Evolutionary conservation across 2,797 vertebrate genomes (phyloP), one percentile per base, ranked within the genome.

Genomic region (Fringilla coelebs): DNA sequence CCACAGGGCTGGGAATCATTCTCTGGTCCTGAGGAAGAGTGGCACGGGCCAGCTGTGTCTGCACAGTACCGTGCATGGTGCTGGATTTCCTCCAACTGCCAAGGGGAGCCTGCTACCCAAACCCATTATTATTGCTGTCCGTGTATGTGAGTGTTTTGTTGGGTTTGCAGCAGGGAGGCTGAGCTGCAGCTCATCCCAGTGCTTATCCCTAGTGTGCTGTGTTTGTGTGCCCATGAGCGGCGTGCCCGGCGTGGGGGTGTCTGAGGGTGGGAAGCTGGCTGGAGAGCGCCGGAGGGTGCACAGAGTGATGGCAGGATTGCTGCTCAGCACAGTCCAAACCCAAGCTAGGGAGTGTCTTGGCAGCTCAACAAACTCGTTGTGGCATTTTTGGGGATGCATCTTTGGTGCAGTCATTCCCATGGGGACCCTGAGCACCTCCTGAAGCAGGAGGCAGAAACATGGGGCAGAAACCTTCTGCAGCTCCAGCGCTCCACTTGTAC

Each of bases 41-140:
- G 45, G 31, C 63, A 62, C 4, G 3, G 51, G 31, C 38, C 29
- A 21, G n/a, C 74, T 40, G 13, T 41, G 54, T 28, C 76, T 74
- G 31, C 60, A 31, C 36, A 54, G 55, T 62, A 25, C 25, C 1
- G 0, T 1, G 1, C 26, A 3, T 31, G 45, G 71, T 4, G 4
- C 57, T 77, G 66, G 79, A 16, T 80, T 65, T 79, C 41, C 81
- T 78, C 41, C 3, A 6, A 6, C 45, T 73, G 45, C 71, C 40
- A 20, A 58, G 48, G 78, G 77, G 43, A 92, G 40, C 76, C 67
- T 1, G 1, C 71, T 60, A 54, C 72, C 72, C 67, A 74, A 89
- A 95, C 9, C 57, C 55, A 17, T 55, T 40, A 67, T 85, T 83
- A 32, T 5, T 60, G 60, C 48, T 73, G 28, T 60, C 32, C 54